phyloP scores from a whole-genome alignment of 2,888 invertebrate genomes.

The Tubulanus polymorphus region DNA sequence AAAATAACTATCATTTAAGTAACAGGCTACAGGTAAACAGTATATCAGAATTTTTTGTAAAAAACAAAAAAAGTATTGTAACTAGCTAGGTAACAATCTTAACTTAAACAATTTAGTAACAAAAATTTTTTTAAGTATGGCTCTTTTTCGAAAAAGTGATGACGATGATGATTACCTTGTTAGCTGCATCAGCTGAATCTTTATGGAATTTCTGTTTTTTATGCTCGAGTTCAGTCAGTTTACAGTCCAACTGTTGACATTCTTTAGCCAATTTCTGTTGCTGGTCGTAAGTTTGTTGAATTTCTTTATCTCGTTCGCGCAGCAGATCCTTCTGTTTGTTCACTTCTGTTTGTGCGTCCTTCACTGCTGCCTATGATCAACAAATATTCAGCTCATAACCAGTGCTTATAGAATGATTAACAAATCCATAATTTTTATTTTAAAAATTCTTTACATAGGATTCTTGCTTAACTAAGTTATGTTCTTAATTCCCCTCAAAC shows the following conservation, averaged over 20 bases:
- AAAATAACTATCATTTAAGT: too few species aligned
- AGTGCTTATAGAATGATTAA: too few species aligned
- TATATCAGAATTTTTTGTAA: too few species aligned
- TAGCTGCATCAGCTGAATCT: conserved; percentile 62
- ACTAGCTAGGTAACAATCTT: neutral
- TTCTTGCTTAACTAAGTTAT: too few species aligned
- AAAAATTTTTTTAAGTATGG: too few species aligned
- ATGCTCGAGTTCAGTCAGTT: conserved; percentile 55
- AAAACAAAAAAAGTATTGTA: too few species aligned
- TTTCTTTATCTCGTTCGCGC: conserved; percentile 46
- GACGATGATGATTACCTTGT: conserved; percentile 58
- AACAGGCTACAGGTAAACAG: too few species aligned
- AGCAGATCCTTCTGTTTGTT: conserved; percentile 46
- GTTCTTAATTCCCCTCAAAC: too few species aligned
- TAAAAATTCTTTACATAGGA: too few species aligned
- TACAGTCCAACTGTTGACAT: conserved; percentile 36
- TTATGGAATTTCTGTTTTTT: conserved; percentile 55
- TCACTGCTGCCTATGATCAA: conserved; percentile 41
- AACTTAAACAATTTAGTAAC: conserved; percentile 1
- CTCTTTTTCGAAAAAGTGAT: too few species aligned
- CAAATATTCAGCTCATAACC: too few species aligned
- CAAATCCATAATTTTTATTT: too few species aligned
- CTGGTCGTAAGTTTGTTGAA: conserved; percentile 33
- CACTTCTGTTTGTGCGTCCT: conserved; percentile 41
- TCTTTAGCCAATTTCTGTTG: conserved; percentile 41